A percentile compares a stretch with the other conserved stretches of the same genome.
phyloP scores from a whole-genome alignment of 2,888 invertebrate genomes.

The Melipona bicolor region DNA sequence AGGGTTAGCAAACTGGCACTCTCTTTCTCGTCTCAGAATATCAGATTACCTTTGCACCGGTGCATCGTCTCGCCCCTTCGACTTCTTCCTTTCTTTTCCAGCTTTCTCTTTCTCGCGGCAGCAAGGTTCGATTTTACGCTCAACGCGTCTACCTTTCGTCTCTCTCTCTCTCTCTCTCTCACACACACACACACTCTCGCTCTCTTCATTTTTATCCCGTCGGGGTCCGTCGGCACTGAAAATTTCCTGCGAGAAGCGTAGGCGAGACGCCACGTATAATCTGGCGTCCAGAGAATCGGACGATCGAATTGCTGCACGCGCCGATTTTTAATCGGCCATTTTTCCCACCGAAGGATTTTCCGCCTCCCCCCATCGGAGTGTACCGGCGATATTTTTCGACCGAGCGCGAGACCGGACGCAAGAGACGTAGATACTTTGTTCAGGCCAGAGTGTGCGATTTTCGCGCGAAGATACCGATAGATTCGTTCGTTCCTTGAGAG shows the following conservation, averaged over 20 bases:
- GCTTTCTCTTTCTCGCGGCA: constrained; percentile 59
- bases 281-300: constrained; percentile 1
- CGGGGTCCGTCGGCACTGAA: constrained; percentile 13
- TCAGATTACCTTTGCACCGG: constrained; percentile 76
- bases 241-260: constrained; percentile 18
- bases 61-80: constrained; percentile 68
- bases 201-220: neutral
- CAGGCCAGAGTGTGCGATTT: too few relatives aligned
- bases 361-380: neutral
- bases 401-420: neutral
- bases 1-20: constrained; percentile 79
- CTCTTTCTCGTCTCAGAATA: constrained; percentile 72
- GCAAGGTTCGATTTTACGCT: constrained; percentile 60
- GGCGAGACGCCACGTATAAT: neutral
- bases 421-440: too few relatives aligned
- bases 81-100: constrained; percentile 67
- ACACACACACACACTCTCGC: neutral
- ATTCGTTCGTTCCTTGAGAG: neutral
- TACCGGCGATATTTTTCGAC: neutral
- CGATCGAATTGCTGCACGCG: constrained; percentile 35
- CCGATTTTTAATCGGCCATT: neutral
- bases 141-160: constrained; percentile 12
- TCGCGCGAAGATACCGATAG: too few relatives aligned
- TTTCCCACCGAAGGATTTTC: neutral
- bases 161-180: neutral